These are phyloP conservation scores for Sitodiplosis mosellana DNA, from an alignment of 1,140 invertebrate species.

Conservation along the genomic window DNA sequence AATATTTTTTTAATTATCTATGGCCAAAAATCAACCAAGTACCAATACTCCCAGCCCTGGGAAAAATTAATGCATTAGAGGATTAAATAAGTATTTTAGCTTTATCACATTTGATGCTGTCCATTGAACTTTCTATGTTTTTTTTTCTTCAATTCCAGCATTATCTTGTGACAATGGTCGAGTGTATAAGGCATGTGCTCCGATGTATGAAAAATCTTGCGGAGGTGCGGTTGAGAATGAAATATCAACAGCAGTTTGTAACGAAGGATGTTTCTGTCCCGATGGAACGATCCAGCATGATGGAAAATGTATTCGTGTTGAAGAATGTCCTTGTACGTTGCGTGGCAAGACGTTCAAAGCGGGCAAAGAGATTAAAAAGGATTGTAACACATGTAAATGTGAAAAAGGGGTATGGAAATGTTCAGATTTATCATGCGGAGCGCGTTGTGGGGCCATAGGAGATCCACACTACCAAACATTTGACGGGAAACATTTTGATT, in stretches of 20 bases:
- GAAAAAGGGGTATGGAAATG: constrained; percentile 50
- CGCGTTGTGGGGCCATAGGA: constrained; percentile 59
- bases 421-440: constrained; percentile 48
- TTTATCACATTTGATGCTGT: no score
- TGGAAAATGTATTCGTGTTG: constrained; percentile 46
- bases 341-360: constrained; percentile 55
- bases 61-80: no score
- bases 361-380: constrained; percentile 49
- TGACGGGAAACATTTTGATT: constrained; percentile 66
- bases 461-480: constrained; percentile 85
- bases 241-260: constrained; percentile 32
- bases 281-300: constrained; percentile 48
- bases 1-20: no score
- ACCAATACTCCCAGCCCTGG: no score
- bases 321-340: constrained; percentile 61
- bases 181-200: constrained; percentile 47
- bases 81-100: no score
- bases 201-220: constrained; percentile 34
- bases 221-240: constrained; percentile 18
- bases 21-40: no score
- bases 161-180: neutral
- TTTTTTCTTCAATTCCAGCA: neutral
- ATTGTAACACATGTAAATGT: constrained; percentile 65
- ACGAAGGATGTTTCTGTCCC: constrained; percentile 78
- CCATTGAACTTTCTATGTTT: no score